Conservation (phyloP, 2,888 invertebrate genomes). For the Melanostoma scalare region DNA sequence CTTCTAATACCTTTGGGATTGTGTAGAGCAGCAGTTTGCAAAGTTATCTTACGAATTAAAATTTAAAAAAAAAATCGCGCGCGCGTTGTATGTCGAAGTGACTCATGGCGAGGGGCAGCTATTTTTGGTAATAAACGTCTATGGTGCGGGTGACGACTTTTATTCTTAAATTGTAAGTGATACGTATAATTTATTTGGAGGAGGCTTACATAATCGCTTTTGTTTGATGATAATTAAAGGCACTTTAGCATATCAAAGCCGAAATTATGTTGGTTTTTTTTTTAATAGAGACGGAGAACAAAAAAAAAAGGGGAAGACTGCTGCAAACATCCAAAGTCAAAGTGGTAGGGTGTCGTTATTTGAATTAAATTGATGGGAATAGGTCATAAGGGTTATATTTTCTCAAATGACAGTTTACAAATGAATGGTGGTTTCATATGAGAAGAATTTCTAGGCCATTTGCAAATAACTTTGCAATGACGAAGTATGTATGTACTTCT, state of each 20-base stretch:
- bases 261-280: slow-evolving; percentile 22
- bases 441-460: too few relatives aligned
- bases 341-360: too few relatives aligned
- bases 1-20: slow-evolving; percentile 24
- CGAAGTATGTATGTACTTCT: too few relatives aligned
- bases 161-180: slow-evolving; percentile 35
- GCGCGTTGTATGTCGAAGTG: slow-evolving; percentile 19
- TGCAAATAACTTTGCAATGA: too few relatives aligned
- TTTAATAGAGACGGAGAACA: background rate
- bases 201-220: slow-evolving; percentile 26
- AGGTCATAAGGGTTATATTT: too few relatives aligned
- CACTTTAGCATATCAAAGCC: slow-evolving; percentile 60
- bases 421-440: too few relatives aligned
- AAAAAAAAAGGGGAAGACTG: too few relatives aligned
- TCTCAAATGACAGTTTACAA: too few relatives aligned
- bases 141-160: slow-evolving; percentile 33
- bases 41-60: slow-evolving; percentile 18
- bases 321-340: too few relatives aligned
- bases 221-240: slow-evolving; percentile 49
- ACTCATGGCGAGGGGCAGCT: slow-evolving; percentile 25
- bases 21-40: slow-evolving; percentile 14
- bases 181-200: slow-evolving; percentile 41
- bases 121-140: slow-evolving; percentile 50
- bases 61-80: background rate
- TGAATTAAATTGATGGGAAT: too few relatives aligned